Conservation (phyloP, 2,113 vertebrate genomes). For the Myocastor coypus region DNA sequence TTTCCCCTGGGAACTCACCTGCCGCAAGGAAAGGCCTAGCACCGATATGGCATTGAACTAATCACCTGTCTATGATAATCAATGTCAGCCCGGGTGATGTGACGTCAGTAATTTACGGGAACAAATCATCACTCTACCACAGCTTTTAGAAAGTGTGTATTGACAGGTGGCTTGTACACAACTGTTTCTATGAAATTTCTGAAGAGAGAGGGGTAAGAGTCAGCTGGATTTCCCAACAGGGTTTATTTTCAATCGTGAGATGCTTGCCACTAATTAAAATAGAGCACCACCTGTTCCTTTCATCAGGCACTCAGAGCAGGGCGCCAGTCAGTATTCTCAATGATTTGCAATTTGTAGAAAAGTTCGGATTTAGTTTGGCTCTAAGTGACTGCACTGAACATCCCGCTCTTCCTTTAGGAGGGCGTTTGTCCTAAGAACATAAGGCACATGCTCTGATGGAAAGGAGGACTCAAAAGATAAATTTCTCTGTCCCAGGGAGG, state of each 20-base stretch:
- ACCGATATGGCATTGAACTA: background rate
- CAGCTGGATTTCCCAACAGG: conserved; percentile 7
- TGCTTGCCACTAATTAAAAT: conserved; percentile 69
- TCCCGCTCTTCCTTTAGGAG: background rate
- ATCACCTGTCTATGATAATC: background rate
- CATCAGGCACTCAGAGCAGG: background rate
- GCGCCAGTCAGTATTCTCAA: background rate
- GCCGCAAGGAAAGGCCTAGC: background rate
- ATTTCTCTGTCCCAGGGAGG: background rate
- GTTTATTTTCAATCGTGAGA: conserved; percentile 66
- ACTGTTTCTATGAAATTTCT: background rate
- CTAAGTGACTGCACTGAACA: background rate
- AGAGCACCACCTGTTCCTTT: conserved; percentile 61
- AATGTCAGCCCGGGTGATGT: background rate
- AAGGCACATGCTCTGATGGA: background rate
- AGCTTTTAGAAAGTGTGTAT: background rate
- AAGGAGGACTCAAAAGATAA: background rate
- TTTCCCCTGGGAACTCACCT: conserved; percentile 65
- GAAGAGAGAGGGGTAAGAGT: background rate
- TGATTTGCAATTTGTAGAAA: background rate
- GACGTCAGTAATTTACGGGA: background rate
- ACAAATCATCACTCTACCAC: background rate
- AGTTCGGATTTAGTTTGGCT: background rate
- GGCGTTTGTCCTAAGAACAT: background rate
- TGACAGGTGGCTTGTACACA: background rate